Evolutionary conservation across 1,140 invertebrate genomes (phyloP), one percentile per base, ranked within the genome.

Genomic region (Capitella teleta): DNA sequence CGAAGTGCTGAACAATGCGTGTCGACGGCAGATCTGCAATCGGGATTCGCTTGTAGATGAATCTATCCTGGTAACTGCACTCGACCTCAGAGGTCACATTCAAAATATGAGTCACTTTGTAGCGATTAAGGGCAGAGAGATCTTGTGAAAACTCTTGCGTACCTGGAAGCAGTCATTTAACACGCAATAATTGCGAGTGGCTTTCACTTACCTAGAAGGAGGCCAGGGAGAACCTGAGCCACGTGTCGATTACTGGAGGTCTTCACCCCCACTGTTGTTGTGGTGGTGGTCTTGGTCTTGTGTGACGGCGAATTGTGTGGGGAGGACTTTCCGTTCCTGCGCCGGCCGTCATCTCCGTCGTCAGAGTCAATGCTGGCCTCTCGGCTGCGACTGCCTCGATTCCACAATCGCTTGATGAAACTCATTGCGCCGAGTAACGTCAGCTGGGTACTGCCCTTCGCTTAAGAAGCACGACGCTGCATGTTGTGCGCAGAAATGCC

Each of bases 91-190:
- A 28, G n/a, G 51, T 52, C 10, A 47, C 28, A 45, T 52, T 52
- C 10, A 52, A 45, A 19, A 52, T 40, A 38, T 52, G 51, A 14
- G 44, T 52, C n/a, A 45, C 43, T 16, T 52, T 47, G 45, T 48
- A 48, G 2, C 30, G 45, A 14, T 47, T 26, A 23, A 52, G 45
- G 21, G 24, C 23, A 28, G 19, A 23, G 21, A 48, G 28, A 36
- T 48, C 45, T 18, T 36, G 44, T 23, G 51, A 44, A 16, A 45
- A 30, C 23, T 52, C 44, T 34, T 47, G 43, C n/a, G 51, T 47
- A 18, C 51, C 51, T 52, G 36, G 12, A 45, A 45, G 23, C 10
- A 34, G 16, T 34, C 36, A 37, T 19, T n/a, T 37, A n/a, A 37
- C 2, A 6, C 21, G n/a, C 3, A 37, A 2, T 19, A 37, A 6